Conservation (phyloP, 1,140 invertebrate genomes). For the Archivesica marissinica region DNA sequence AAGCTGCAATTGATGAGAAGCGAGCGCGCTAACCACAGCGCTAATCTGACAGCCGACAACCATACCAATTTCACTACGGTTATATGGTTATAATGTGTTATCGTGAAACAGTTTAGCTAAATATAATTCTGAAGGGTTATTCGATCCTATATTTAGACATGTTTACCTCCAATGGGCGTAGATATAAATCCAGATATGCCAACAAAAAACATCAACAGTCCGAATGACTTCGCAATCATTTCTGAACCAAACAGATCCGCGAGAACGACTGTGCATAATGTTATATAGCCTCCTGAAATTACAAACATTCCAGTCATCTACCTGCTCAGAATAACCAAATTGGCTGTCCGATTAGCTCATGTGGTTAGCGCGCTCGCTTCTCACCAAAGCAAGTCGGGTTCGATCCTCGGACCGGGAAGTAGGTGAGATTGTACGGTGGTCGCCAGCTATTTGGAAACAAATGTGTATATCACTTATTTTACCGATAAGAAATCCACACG, state of each 20-base stretch:
- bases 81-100: no score
- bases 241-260: conserved; percentile 28
- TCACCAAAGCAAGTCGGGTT: no score
- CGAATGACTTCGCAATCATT: conserved; percentile 28
- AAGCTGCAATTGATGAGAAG: no score
- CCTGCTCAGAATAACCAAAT: background rate
- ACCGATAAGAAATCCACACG: background rate
- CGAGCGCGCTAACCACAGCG: no score
- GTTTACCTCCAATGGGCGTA: conserved; percentile 26
- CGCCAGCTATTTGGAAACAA: background rate
- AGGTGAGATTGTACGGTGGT: background rate
- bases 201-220: conserved; percentile 36
- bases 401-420: no score
- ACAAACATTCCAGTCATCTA: background rate
- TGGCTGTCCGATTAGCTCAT: background rate
- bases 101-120: background rate
- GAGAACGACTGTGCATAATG: conserved; percentile 8
- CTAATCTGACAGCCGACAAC: background rate
- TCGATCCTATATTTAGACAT: background rate
- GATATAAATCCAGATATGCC: conserved; percentile 19
- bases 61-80: background rate
- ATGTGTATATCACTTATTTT: background rate
- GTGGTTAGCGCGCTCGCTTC: no score
- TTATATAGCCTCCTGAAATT: conserved; percentile 43
- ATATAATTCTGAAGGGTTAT: background rate